Evolutionary conservation across 2,888 invertebrate genomes (phyloP), one percentile per base, ranked within the genome.

Genomic region (Noctua comes): DNA sequence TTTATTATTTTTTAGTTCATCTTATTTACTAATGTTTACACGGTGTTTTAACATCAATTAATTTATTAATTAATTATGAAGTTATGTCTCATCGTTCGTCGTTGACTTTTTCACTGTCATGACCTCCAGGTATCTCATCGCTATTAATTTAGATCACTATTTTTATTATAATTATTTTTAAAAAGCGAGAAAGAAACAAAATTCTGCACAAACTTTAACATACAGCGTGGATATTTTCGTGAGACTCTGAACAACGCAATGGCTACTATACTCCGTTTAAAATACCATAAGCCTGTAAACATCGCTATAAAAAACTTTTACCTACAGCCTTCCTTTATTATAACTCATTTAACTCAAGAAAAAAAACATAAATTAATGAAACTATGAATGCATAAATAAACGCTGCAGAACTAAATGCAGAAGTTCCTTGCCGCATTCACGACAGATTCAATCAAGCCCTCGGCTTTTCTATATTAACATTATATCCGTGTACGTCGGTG

Each of bases 401-500:
- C 43, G 65, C n/a, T 73, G 74, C 69, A 70, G 54, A 84, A 54
- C 65, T 76, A 76, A 84, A 77, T 68, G 87, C 80, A 76, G 80
- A 65, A 75, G 68, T 81, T 87, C n/a, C 59, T 81, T 64, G 73
- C 81, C 76, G 69, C 74, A 73, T 84, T 89, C 79, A 65, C 81
- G 80, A 75, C 75, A 86, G 81, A 86, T 90, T 87, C 88, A 86
- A 89, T 90, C 88, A 84, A 85, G 84, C 78, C 77, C 78, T 79
- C 78, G 84, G 88, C 87, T 86, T 89, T 91, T 88, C 88, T 90
- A 83, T 89, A 89, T 90, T 89, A 91, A 90, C 90, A 89, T 91
- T 90, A 92, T 90, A 91, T 93, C 90, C 91, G 89, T 86, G 70
- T 76, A 89, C 84, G 90, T 88, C 89, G 85, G 84, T 84, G 91